Conservation (phyloP, 2,113 vertebrate species). For the Toxostoma redivivum region DNA sequence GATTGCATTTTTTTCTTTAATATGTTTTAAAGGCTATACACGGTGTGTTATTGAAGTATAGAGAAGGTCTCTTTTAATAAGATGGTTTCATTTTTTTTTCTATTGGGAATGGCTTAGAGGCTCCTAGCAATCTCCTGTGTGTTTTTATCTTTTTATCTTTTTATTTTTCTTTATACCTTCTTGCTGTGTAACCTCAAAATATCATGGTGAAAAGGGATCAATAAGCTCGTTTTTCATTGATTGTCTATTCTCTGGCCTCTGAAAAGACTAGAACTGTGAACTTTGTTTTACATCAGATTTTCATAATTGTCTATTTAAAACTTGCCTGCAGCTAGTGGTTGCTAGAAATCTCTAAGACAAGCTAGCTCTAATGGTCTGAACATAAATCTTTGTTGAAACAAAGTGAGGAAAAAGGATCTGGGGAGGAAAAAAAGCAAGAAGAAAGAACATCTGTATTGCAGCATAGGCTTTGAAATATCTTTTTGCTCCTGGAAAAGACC, state of each 20-base stretch:
- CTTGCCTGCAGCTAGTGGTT: slow-evolving; percentile 43
- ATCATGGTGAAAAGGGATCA: slow-evolving; percentile 63
- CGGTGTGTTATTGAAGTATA: slow-evolving; percentile 39
- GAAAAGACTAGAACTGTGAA: slow-evolving; percentile 68
- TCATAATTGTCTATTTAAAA: slow-evolving; percentile 70
- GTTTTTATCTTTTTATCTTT: slow-evolving; percentile 39
- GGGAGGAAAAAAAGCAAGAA: not conserved
- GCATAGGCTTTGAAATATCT: not conserved
- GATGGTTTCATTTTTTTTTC: slow-evolving; percentile 28
- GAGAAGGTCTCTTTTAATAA: slow-evolving; percentile 45
- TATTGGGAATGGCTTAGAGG: slow-evolving; percentile 32
- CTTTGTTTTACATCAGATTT: slow-evolving; percentile 59
- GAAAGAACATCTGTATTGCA: not conserved
- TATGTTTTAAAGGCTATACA: slow-evolving; percentile 60
- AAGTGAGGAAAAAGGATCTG: not conserved
- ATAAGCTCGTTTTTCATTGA: slow-evolving; percentile 65
- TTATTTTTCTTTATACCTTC: slow-evolving; percentile 38
- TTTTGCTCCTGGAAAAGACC: not conserved
- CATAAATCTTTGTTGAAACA: slow-evolving; percentile 3
- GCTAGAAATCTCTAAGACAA: slow-evolving; percentile 69
- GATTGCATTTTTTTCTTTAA: slow-evolving; percentile 58
- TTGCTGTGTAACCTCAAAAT: slow-evolving; percentile 57
- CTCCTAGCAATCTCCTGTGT: slow-evolving; percentile 43
- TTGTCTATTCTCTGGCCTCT: slow-evolving; percentile 61
- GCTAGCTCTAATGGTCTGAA: not conserved